phyloP scores from a whole-genome alignment of 1,140 invertebrate species.

The Leucophenga varia region DNA sequence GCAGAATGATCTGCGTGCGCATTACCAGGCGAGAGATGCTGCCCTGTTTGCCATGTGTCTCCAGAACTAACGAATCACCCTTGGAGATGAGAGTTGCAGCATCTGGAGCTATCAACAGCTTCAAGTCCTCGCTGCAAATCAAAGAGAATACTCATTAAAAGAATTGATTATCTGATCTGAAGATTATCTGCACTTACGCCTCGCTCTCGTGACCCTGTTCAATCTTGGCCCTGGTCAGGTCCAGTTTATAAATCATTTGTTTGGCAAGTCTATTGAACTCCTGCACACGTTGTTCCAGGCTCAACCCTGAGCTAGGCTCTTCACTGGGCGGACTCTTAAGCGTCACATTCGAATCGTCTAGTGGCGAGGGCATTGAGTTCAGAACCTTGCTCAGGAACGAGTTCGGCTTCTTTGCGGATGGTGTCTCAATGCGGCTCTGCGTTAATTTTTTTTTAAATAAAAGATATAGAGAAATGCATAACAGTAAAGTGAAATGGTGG shows the following conservation, averaged over 20 bases:
- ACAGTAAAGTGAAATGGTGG: too few relatives aligned
- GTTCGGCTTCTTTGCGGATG: slow-evolving; percentile 43
- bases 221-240: slow-evolving; percentile 68
- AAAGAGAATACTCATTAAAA: too few relatives aligned
- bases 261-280: slow-evolving; percentile 64
- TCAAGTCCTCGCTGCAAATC: slow-evolving; percentile 39
- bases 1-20: slow-evolving; percentile 45
- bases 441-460: neutral
- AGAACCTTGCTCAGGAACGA: slow-evolving; percentile 42
- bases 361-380: slow-evolving; percentile 30
- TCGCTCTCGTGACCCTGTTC: slow-evolving; percentile 64
- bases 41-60: slow-evolving; percentile 59
- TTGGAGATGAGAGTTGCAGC: slow-evolving; percentile 76
- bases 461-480: too few relatives aligned
- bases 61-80: slow-evolving; percentile 73
- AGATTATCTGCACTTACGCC: slow-evolving; percentile 61
- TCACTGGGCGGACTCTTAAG: slow-evolving; percentile 39
- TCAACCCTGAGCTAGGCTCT: neutral
- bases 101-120: slow-evolving; percentile 67
- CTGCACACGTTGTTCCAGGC: slow-evolving; percentile 43
- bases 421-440: slow-evolving; percentile 54
- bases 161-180: too few relatives aligned
- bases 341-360: slow-evolving; percentile 44
- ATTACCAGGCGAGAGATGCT: slow-evolving; percentile 47
- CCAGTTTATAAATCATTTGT: slow-evolving; percentile 68